Percentiles rank a stretch among this genome's conserved stretches.
Conservation (phyloP, 1,140 invertebrate genomes). For the Bombus affinis region DNA sequence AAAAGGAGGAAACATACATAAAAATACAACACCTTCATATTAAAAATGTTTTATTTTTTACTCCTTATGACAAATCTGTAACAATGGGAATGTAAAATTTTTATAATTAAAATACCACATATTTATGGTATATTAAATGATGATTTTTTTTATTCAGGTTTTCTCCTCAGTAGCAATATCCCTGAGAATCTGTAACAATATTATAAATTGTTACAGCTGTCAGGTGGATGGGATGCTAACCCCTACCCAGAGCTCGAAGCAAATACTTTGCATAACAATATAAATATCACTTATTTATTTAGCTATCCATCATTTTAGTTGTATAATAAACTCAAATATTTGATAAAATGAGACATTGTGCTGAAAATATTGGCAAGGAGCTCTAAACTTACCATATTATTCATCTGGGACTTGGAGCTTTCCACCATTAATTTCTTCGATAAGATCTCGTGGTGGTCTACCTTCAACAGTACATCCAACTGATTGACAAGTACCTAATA, state of each 20-base stretch:
- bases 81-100: constrained; percentile 2
- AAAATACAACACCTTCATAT: too few relatives aligned
- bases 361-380: constrained; percentile 58
- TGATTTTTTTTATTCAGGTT: constrained; percentile 83
- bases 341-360: constrained; percentile 2
- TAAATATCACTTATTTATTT: not conserved
- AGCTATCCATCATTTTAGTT: not conserved
- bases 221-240: constrained; percentile 85
- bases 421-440: constrained; percentile 95
- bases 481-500: constrained; percentile 97
- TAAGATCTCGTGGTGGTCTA: constrained; percentile 96
- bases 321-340: not conserved
- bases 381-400: constrained; percentile 82
- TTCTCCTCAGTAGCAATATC: constrained; percentile 80
- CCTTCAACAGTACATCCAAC: constrained; percentile 96
- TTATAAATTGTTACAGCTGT: constrained; percentile 42
- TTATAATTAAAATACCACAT: not conserved
- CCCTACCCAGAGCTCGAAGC: constrained; percentile 82
- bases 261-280: constrained; percentile 67
- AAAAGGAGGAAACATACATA: too few relatives aligned
- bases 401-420: constrained; percentile 92
- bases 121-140: constrained; percentile 42
- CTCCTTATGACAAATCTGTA: too few relatives aligned
- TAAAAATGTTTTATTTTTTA: too few relatives aligned
- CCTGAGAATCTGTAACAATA: constrained; percentile 39